Evolutionary conservation across 2,888 invertebrate species (phyloP), one percentile per base, ranked within the genome.

Genomic region (Cerceris rybyensis): DNA sequence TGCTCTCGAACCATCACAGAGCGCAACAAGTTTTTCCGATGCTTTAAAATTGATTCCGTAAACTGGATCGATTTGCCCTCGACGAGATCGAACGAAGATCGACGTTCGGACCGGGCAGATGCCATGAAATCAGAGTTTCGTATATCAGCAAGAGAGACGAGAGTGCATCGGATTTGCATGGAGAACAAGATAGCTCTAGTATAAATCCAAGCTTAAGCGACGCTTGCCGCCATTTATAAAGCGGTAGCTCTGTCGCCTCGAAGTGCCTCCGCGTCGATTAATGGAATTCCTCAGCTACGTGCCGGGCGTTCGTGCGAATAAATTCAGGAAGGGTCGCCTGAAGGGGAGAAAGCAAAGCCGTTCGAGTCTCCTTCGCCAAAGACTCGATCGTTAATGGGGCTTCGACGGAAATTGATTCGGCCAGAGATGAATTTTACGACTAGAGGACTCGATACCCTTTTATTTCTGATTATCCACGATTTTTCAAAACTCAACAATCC

Each of bases 301-400:
- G 75, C 73, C 68, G 79, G 77, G 70, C 84, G 82, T 80, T 86
- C 83, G 87, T 84, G 83, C 86, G 85, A 87, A 87, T 87, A 84
- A 87, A 87, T 87, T 87, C 83, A 77, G 76, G 69, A 70, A 76
- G 78, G 83, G 75, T 73, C 64, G 77, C 39, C 16, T 43, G 55
- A 74, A 64, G 61, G 42, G 7, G 55, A 17, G 58, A 49, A 43
- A 50, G 13, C 39, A 42, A 17, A 11, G 11, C 42, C 64, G 42
- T 11, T 50, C 50, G 50, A n/a, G 50, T 11, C 60, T 54, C 57
- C 50, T 14, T 11, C 54, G 61, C 17, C 43, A n/a, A 41, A 49
- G 58, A 39, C 57, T 54, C 60, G 77, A 85, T 82, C 81, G 87
- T 87, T 88, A 88, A 88, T 83, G 75, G 78, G 70, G 58, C 76